These are phyloP conservation scores for Zootoca vivipara DNA, from an alignment of 2,113 vertebrate genomes.

Conservation along the genomic window DNA sequence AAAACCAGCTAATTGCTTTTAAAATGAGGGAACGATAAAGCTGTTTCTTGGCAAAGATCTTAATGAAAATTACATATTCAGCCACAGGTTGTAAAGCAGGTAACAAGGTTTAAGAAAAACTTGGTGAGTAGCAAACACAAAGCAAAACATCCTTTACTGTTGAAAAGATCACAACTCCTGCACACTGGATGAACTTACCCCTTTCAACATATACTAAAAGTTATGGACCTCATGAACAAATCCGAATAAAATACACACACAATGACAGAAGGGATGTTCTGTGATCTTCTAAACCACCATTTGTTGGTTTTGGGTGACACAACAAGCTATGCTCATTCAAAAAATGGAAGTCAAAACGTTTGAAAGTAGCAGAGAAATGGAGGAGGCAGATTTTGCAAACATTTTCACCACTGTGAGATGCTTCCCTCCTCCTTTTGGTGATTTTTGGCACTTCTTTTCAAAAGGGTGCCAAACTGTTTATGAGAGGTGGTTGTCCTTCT, in stretches of 20 bases:
- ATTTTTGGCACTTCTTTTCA: too few species aligned
- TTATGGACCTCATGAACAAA: background rate
- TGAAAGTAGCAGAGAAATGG: background rate
- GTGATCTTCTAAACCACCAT: background rate
- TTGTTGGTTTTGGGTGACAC: background rate
- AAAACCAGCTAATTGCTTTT: background rate
- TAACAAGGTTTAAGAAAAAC: background rate
- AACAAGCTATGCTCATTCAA: background rate
- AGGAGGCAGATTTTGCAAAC: background rate
- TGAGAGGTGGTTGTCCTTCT: background rate
- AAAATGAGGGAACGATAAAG: background rate
- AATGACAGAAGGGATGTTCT: too few species aligned
- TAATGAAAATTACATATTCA: background rate
- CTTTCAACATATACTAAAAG: background rate
- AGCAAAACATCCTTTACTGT: background rate
- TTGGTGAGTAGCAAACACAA: background rate
- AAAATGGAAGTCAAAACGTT: background rate
- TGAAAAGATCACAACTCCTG: background rate
- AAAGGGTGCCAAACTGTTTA: too few species aligned
- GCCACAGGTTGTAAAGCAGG: background rate
- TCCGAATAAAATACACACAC: background rate
- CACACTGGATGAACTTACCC: background rate
- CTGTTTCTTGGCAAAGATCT: background rate
- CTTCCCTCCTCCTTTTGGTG: too few species aligned
- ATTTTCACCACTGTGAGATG: background rate